Percentiles rank a stretch among this genome's conserved stretches.
phyloP scores from a whole-genome alignment of 2,888 invertebrate species.

The Heliothis peltigera region DNA sequence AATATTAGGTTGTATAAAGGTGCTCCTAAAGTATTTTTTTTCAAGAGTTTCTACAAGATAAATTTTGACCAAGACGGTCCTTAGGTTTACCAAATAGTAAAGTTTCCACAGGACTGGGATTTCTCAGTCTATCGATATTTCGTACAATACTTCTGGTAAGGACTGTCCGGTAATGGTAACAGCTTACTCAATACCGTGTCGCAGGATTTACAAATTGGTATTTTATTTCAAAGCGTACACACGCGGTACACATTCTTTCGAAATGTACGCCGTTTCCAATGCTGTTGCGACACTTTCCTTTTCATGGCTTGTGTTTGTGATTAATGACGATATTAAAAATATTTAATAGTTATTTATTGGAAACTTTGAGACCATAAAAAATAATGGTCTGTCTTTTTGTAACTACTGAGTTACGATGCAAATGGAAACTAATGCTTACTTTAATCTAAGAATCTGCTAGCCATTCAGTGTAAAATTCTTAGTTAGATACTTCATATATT shows the following conservation, averaged over 20 bases:
- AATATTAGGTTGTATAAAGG: too few relatives aligned
- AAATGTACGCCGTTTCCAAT: conserved; percentile 23
- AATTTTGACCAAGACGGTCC: background rate
- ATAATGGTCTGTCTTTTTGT: too few relatives aligned
- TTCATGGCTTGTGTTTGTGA: background rate
- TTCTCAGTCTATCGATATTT: background rate
- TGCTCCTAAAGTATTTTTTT: too few relatives aligned
- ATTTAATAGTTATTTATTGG: too few relatives aligned
- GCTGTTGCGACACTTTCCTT: conserved; percentile 25
- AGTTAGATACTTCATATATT: conserved; percentile 14
- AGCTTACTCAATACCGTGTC: conserved; percentile 47
- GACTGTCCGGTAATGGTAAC: conserved; percentile 24
- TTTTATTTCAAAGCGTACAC: conserved; percentile 43
- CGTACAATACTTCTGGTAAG: background rate
- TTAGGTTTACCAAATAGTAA: too few relatives aligned
- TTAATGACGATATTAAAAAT: conserved; percentile 13
- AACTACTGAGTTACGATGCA: too few relatives aligned
- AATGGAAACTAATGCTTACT: background rate
- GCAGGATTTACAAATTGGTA: conserved; percentile 54
- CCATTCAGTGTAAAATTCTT: conserved; percentile 22
- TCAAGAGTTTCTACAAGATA: too few relatives aligned
- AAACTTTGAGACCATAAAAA: too few relatives aligned
- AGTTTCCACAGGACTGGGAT: background rate
- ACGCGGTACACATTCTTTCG: conserved; percentile 28
- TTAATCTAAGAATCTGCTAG: conserved; percentile 3